Percentiles rank a stretch among this genome's conserved stretches.
These are phyloP conservation scores for Sarcophaga subvicina DNA, from an alignment of 2,888 invertebrate species.

Conservation along the genomic window DNA sequence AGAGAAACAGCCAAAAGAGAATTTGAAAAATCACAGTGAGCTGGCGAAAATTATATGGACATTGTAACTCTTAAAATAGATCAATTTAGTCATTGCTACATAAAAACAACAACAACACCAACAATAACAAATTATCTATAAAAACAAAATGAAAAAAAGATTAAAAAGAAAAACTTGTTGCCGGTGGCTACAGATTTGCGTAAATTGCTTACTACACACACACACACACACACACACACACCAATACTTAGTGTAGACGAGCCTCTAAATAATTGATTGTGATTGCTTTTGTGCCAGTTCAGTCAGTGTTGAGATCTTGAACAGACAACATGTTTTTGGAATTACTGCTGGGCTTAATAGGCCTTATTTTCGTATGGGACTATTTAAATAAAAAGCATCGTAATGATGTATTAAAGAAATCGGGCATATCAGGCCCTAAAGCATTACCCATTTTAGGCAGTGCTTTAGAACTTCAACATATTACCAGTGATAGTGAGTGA, in stretches of 20 bases:
- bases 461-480: slow-evolving; percentile 45
- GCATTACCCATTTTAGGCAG: slow-evolving; percentile 32
- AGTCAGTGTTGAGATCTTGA: not conserved
- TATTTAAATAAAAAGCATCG: slow-evolving; percentile 26
- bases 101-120: not conserved
- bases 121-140: not conserved
- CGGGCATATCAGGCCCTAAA: slow-evolving; percentile 38
- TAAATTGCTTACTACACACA: not conserved
- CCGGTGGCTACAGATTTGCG: not conserved
- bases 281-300: not conserved
- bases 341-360: slow-evolving; percentile 7
- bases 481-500: slow-evolving; percentile 51
- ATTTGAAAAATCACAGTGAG: no score
- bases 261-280: not conserved
- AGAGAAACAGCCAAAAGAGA: no score
- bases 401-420: slow-evolving; percentile 5
- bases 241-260: not conserved
- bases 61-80: no score
- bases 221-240: not conserved
- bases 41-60: no score
- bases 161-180: not conserved
- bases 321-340: slow-evolving; percentile 36
- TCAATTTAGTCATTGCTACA: no score
- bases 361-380: slow-evolving; percentile 15
- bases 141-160: not conserved